Evolutionary conservation across 2,888 invertebrate species (phyloP), one percentile per base, ranked within the genome.

Genomic region (Sepiola atlantica): DNA sequence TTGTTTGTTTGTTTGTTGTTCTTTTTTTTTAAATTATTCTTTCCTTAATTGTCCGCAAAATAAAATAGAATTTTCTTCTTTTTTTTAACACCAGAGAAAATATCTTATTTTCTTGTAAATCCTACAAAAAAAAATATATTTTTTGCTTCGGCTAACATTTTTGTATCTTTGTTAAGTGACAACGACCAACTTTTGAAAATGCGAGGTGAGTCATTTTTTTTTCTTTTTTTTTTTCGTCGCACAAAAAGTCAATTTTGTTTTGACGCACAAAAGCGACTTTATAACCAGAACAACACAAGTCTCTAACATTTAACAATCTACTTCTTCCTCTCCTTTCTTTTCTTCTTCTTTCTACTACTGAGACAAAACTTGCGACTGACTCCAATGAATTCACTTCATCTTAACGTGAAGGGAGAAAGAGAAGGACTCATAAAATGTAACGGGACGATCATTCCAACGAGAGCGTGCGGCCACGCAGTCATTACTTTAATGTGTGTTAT

Each of bases 191-290:
- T 77, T 77, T n/a, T n/a, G n/a, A 21, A 77, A 28, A 61, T n/a
- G 12, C 77, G 77, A 18, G n/a, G 77, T 77, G 77, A 77, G n/a
- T 77, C 77, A 77, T 77, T 57, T 57, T 57, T 57, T 77, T 77
- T 77, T 77, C 8, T 45, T 45, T 45, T 45, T 45, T 45, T n/a
- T n/a, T n/a, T n/a, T n/a, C n/a, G n/a, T 4, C 45, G 45, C 45
- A 45, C 45, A 45, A 45, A 45, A 45, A 45, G 45, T 45, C 45
- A 45, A 45, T 45, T 45, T 45, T 45, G 45, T 45, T 45, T 45
- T 45, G 45, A n/a, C 77, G 77, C 77, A 77, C 77, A 77, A 77
- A 77, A 77, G 77, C n/a, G 77, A 77, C 77, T 77, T 77, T 77
- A 77, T 32, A 14, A 77, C 77, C n/a, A 77, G n/a, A n/a, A 77